Conservation (phyloP, 2,113 vertebrate species). For the Strix uralensis region DNA sequence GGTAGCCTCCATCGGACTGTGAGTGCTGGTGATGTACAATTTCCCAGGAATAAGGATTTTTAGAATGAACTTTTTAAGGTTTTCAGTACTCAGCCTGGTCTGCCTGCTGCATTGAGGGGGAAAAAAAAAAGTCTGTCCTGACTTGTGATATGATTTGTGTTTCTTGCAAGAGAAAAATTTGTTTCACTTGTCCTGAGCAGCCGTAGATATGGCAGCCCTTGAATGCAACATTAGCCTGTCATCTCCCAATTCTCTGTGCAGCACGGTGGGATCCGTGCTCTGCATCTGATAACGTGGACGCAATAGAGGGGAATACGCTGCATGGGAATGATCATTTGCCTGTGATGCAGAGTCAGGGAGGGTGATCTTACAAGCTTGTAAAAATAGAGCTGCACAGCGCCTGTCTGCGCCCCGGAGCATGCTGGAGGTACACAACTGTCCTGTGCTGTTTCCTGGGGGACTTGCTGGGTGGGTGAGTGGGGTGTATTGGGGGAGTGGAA, state of each 20-base stretch:
- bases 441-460: not conserved
- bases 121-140: not conserved
- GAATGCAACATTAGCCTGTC: not conserved
- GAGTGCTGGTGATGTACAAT: rapidly evolving
- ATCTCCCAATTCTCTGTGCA: not conserved
- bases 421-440: not conserved
- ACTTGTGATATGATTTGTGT: not conserved
- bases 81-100: not conserved
- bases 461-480: too few relatives aligned
- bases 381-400: not conserved
- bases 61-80: not conserved
- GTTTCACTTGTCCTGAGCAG: not conserved
- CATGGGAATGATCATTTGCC: not conserved
- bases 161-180: not conserved
- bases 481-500: not conserved
- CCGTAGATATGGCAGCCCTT: not conserved
- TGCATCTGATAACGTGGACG: constrained; percentile 60
- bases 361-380: not conserved
- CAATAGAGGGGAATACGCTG: not conserved
- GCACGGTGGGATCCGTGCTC: not conserved
- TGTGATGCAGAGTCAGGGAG: not conserved
- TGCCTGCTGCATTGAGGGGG: not conserved
- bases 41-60: not conserved
- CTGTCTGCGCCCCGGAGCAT: not conserved
- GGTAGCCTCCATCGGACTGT: not conserved